phyloP scores from a whole-genome alignment of 2,888 invertebrate species.

The Petrolisthes manimaculis region DNA sequence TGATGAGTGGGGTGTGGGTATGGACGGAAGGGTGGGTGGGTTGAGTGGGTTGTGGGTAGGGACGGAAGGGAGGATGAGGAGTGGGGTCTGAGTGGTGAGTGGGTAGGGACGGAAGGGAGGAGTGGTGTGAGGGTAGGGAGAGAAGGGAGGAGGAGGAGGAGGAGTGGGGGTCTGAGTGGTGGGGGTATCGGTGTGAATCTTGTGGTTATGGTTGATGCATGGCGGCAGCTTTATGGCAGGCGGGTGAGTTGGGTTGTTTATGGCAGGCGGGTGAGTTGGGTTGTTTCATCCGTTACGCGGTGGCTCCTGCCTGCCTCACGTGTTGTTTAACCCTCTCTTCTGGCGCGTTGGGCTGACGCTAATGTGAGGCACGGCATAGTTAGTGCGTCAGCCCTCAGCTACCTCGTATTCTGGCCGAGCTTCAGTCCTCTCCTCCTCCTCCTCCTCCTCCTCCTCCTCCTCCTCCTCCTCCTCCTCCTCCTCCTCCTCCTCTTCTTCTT shows the following conservation, averaged over 20 bases:
- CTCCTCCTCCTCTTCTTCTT: neutral
- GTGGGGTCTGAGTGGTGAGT: too few species aligned
- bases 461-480: neutral
- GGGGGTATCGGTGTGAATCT: conserved; percentile 24
- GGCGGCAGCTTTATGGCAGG: neutral
- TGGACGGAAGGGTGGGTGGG: too few species aligned
- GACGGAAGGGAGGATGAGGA: too few species aligned
- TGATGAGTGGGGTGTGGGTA: too few species aligned
- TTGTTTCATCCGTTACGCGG: neutral
- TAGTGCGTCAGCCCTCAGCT: neutral
- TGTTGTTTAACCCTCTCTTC: neutral
- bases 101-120: too few species aligned
- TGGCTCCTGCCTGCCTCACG: neutral
- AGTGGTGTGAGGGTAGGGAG: neutral
- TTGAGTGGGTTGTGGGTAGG: too few species aligned
- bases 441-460: neutral
- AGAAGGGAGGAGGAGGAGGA: neutral
- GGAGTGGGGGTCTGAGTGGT: neutral
- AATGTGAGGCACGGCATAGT: neutral
- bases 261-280: neutral
- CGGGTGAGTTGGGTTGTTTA: neutral
- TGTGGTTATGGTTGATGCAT: neutral
- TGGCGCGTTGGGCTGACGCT: neutral
- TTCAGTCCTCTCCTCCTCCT: neutral
- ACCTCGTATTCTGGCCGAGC: neutral